Evolutionary conservation across 2,113 vertebrate species (phyloP), one percentile per base, ranked within the genome.

Genomic region (Talpa occidentalis): DNA sequence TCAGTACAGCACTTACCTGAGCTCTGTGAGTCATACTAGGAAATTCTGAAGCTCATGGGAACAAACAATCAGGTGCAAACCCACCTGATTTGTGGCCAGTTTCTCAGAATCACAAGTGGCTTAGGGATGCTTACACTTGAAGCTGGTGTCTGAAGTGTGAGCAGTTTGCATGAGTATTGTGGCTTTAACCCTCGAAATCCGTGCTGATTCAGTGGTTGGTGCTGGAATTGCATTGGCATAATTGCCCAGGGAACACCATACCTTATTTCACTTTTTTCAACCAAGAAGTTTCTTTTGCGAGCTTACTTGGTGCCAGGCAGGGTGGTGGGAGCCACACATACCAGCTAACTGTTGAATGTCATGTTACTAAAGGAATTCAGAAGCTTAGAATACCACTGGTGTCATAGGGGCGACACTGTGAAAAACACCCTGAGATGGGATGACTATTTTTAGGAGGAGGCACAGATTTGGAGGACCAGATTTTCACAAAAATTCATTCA

Each of bases 401-500:
- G 67, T 81, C 84, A 70, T 76, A 81, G 89, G 88, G 80, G 69
- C 6, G 4, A 44, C 40, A 49, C 10, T 30, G n/a, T 11, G 73
- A 81, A 14, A 74, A 91, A 59, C 62, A 73, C 44, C 10, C 56
- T 32, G 35, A 83, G 91, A 59, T 92, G 5, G 5, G 88, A 69
- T 19, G 49, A 35, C 91, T 92, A 72, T 92, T 92, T 73, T 81
- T 22, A 92, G 74, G 66, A 52, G 21, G 73, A 56, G 37, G 67
- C 73, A 85, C 37, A 88, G 90, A 89, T 91, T 72, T 66, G 54
- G 80, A 93, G 69, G 56, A 81, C 74, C 54, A 66, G 84, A 82
- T 97, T 97, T 86, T 91, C 79, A 89, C 47, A 81, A 47, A 67
- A 60, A 76, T 83, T 94, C 91, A 90, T 77, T 73, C 70, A 81